Conservation (phyloP, 2,113 vertebrate species). For the Lampris incognitus region DNA sequence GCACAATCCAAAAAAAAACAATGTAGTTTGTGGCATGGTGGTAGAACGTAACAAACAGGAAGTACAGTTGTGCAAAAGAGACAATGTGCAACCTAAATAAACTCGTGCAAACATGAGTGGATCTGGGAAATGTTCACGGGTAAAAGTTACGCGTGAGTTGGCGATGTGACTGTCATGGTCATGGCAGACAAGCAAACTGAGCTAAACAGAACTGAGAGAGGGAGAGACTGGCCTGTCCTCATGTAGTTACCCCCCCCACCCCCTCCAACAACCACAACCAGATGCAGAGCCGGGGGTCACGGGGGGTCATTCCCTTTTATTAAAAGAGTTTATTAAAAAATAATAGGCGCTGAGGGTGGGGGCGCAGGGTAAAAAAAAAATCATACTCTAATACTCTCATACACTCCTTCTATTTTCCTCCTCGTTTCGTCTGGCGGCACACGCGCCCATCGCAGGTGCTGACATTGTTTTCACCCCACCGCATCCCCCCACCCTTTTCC, state of each 20-base stretch:
- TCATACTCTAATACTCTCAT: slow-evolving; percentile 26
- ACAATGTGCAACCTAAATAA: no score
- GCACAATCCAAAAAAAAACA: no score
- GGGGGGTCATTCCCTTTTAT: slow-evolving; percentile 55
- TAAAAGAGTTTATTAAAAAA: slow-evolving; percentile 66
- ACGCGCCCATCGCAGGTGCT: slow-evolving; percentile 66
- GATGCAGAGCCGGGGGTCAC: slow-evolving; percentile 48
- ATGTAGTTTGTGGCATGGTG: no score
- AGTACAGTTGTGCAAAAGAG: no score
- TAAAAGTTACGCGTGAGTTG: no score
- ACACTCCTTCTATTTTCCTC: slow-evolving; percentile 27
- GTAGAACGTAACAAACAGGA: no score
- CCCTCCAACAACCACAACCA: slow-evolving; percentile 51
- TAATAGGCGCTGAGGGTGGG: slow-evolving; percentile 6
- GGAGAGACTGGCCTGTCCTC: slow-evolving; percentile 9
- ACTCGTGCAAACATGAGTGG: no score
- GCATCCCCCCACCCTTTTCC: slow-evolving; percentile 27
- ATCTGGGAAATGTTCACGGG: no score
- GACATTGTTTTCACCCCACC: slow-evolving; percentile 34
- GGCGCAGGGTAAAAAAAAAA: not conserved
- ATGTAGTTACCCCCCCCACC: not conserved
- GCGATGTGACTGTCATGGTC: no score
- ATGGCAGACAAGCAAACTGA: no score
- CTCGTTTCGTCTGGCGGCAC: slow-evolving; percentile 42
- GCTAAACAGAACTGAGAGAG: no score